Evolutionary conservation across 2,888 invertebrate species (phyloP), one percentile per base, ranked within the genome.

Genomic region (Biston betularia): DNA sequence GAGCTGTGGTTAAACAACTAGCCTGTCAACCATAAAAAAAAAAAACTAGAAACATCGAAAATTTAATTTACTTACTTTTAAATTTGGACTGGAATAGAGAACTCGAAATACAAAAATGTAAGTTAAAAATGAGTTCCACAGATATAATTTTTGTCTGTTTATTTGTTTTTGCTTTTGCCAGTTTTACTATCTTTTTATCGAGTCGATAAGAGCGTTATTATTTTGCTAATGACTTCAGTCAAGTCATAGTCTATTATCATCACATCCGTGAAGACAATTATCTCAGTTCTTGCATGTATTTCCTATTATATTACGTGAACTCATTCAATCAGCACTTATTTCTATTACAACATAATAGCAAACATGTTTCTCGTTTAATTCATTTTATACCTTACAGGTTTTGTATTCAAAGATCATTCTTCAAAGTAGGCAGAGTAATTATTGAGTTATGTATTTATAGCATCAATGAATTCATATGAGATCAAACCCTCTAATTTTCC

Each of bases 401-500:
- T 8, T 12, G 24, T 7, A 5, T 34, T 42, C 6, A 70, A 59
- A 66, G 61, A 42, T 52, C 53, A 53, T 68, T 66, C 67, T 53
- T 45, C 44, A 50, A 44, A 55, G 38, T 44, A 45, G 48, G 9
- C 8, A 33, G 34, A 35, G 55, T 58, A 68, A 71, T 60, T 15
- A 68, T 55, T 71, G 55, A 56, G 49, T 54, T 66, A 68, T 64
- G 53, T 66, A 79, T 81, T 77, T 75, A 80, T 80, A 76, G 75
- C 74, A 75, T 72, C 79, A 79, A 83, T 85, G 81, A 76, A 80
- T 79, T 76, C 80, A 79, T 82, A 77, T 82, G 84, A 85, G 83
- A 78, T 78, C 69, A 74, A 65, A 82, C 79, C 81, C 76, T 79
- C 82, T 84, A 84, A 87, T 87, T 88, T 87, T 87, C 89, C 92